phyloP scores from a whole-genome alignment of 2,888 invertebrate genomes.

The Hemaris fuciformis region DNA sequence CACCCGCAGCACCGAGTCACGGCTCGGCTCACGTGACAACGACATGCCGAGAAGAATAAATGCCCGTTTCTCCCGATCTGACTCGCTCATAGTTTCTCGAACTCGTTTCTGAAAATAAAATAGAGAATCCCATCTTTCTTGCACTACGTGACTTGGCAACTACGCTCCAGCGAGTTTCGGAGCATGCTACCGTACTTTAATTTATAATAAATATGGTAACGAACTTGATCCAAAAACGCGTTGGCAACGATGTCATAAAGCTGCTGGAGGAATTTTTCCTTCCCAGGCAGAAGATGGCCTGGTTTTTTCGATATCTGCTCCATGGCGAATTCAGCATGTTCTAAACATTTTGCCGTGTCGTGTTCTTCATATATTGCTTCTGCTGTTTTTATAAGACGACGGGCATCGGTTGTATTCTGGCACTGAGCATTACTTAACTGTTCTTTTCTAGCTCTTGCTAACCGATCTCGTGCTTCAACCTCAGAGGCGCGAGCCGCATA shows the following conservation, averaged over 20 bases:
- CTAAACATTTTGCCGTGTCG: conserved; percentile 63
- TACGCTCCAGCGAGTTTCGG: conserved; percentile 25
- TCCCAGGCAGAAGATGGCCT: conserved; percentile 54
- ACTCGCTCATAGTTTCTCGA: conserved; percentile 59
- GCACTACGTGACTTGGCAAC: conserved; percentile 38
- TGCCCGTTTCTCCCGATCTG: conserved; percentile 68
- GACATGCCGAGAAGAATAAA: conserved; percentile 67
- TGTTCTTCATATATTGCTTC: conserved; percentile 46
- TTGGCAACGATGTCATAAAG: conserved; percentile 61
- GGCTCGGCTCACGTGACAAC: conserved; percentile 68
- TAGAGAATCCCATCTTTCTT: conserved; percentile 30
- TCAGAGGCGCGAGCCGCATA: conserved; percentile 65
- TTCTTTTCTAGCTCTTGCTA: conserved; percentile 54
- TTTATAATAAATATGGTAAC: conserved; percentile 7
- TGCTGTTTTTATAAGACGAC: conserved; percentile 53
- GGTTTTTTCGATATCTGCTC: conserved; percentile 65
- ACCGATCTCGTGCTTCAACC: conserved; percentile 51
- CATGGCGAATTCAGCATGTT: conserved; percentile 67
- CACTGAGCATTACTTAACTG: conserved; percentile 53
- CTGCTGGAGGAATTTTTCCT: conserved; percentile 63
- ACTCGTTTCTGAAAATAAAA: conserved; percentile 62
- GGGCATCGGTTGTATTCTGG: conserved; percentile 60
- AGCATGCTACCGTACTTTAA: conserved; percentile 16
- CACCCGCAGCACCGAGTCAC: conserved; percentile 63
- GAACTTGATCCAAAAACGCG: conserved; percentile 69